Base-by-base conservation (phyloP, 2,113 vertebrate species). In the Piprites chloris region DNA sequence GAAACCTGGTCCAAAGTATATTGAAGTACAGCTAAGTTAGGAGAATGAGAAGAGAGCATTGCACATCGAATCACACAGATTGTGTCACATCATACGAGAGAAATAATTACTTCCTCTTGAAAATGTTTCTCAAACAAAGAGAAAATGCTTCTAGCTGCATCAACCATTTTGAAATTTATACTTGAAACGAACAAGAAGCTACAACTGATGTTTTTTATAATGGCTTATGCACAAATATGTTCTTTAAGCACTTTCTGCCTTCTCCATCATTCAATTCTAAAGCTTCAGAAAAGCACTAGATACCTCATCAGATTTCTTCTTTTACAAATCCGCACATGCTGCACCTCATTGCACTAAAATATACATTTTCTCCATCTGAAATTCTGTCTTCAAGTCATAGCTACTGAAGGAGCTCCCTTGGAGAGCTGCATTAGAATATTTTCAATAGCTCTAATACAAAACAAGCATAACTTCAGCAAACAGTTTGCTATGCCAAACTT, bases 1-100 rank as follows among this genome's bases (percentile, higher is more conserved):
- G 41, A 89, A 89, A 91, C 37, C 12, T 61, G 12, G n/a, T 47
- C 8, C 41, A 74, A 85, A 66, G 16, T 47, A 81, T 14, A 63
- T 0, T 42, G 32, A 62, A 66, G 62, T 39, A 53, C 0, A 0
- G 39, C 0, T 26, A 37, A 28, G 28, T 61, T 47, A 68, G 6
- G 17, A 87, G 78, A 95, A 61, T 8, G 6, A 85, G 44, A 63
- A 41, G 41, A 91, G 4, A 63, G 5, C 44, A 53, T 5, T 55
- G 28, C 33, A 50, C 32, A 32, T 14, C 66, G 41, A 30, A 12
- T 20, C 12, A 79, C 30, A 80, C 6, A 74, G 9, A 24, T 49
- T 23, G 41, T 41, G 32, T 18, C 24, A 76, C 13, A 41, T 30
- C 24, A 53, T 18, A 50, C 28, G 11, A 72, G 33, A 83, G 6